Percentiles rank a stretch among this genome's conserved stretches.
Conservation (phyloP, 2,113 vertebrate genomes). For the Platysteira castanea region DNA sequence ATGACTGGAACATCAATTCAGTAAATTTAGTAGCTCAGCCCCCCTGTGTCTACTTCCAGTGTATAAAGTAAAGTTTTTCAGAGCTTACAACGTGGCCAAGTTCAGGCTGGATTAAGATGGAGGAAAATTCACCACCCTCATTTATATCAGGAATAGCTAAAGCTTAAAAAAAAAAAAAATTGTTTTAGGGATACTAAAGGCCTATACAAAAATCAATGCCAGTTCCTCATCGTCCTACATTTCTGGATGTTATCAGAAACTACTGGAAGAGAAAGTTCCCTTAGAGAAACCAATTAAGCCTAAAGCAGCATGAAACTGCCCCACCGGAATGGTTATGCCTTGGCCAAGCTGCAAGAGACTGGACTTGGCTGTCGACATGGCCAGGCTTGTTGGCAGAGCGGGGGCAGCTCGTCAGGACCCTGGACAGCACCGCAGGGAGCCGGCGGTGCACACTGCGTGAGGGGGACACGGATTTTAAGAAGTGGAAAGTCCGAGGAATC, state of each 20-base stretch:
- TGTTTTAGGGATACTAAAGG: not conserved
- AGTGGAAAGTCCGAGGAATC: not conserved
- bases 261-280: not conserved
- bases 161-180: not conserved
- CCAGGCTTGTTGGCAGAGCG: not conserved
- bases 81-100: not conserved
- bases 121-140: not conserved
- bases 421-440: slow-evolving; percentile 60
- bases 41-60: not conserved
- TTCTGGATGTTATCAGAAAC: not conserved
- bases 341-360: not conserved
- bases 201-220: not conserved
- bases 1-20: not conserved
- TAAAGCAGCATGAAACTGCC: not conserved
- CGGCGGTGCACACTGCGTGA: accelerated
- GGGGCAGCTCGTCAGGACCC: slow-evolving; percentile 63
- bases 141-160: accelerated
- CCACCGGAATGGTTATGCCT: not conserved
- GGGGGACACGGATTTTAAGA: no score
- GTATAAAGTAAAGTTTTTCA: not conserved
- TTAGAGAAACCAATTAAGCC: not conserved
- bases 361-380: accelerated
- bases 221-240: not conserved
- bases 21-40: not conserved
- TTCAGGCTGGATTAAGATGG: not conserved